These are phyloP conservation scores for Elysia chlorotica DNA, from an alignment of 1,140 invertebrate species.

Conservation along the genomic window DNA sequence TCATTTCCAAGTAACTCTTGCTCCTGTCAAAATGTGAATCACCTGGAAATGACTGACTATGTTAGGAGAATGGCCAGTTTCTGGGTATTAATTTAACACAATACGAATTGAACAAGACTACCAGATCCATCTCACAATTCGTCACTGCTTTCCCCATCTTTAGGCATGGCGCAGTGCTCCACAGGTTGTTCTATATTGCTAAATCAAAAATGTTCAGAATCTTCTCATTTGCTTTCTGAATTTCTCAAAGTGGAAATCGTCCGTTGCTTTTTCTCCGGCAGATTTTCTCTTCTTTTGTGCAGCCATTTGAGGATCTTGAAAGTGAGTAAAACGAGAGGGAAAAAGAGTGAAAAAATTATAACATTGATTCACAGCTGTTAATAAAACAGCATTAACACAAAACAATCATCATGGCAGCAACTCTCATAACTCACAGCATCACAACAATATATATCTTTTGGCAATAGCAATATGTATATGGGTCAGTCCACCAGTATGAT, in stretches of 20 bases:
- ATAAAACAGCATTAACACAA: too few species aligned
- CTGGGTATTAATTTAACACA: too few species aligned
- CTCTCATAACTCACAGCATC: background rate
- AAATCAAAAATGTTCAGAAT: conserved; percentile 66
- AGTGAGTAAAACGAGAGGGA: too few species aligned
- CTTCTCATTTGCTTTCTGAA: conserved; percentile 95
- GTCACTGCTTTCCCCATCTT: background rate
- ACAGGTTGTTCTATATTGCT: background rate
- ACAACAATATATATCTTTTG: background rate
- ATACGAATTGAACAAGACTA: too few species aligned
- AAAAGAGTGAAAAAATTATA: background rate
- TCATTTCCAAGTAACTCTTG: too few species aligned
- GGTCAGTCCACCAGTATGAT: background rate
- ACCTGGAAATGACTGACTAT: too few species aligned
- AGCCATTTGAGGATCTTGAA: background rate
- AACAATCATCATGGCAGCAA: too few species aligned
- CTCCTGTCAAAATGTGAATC: too few species aligned
- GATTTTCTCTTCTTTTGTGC: conserved; percentile 43
- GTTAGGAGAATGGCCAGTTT: too few species aligned
- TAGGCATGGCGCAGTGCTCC: background rate
- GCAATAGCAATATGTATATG: background rate
- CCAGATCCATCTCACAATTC: too few species aligned
- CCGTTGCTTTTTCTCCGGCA: conserved; percentile 87
- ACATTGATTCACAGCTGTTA: background rate
- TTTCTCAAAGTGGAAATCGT: conserved; percentile 96